Conservation (phyloP, 2,113 vertebrate genomes). For the Corythaixoides concolor region DNA sequence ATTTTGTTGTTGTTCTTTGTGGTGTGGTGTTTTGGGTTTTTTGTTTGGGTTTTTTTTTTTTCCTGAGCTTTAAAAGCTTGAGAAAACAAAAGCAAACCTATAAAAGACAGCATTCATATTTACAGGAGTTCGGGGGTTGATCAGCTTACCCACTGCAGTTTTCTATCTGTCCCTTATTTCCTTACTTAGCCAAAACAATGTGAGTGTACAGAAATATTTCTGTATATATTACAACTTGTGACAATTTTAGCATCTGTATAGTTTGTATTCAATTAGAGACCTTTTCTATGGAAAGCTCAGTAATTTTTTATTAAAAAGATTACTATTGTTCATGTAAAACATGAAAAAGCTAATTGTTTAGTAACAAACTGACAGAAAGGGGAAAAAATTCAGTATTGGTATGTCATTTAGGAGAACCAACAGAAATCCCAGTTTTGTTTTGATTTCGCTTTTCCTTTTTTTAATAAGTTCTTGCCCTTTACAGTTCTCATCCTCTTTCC, state of each 20-base stretch:
- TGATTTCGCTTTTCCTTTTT: background rate
- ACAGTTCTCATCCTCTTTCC: slow-evolving; percentile 38
- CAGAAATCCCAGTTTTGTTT: slow-evolving; percentile 15
- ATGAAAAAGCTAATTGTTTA: slow-evolving; percentile 72
- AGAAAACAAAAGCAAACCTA: slow-evolving; percentile 38
- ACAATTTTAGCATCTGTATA: slow-evolving; percentile 76
- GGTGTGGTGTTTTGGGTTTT: background rate
- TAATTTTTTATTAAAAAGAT: slow-evolving; percentile 83
- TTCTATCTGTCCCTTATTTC: slow-evolving; percentile 62
- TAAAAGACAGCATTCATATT: slow-evolving; percentile 10
- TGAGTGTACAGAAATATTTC: slow-evolving; percentile 76
- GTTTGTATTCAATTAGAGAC: slow-evolving; percentile 76
- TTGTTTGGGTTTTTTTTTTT: background rate
- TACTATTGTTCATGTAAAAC: slow-evolving; percentile 81
- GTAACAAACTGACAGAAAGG: slow-evolving; percentile 64
- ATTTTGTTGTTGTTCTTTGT: too few relatives aligned
- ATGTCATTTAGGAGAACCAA: slow-evolving; percentile 49
- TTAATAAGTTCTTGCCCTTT: slow-evolving; percentile 6
- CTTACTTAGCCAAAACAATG: slow-evolving; percentile 76
- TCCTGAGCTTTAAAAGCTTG: slow-evolving; percentile 52
- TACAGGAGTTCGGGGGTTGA: background rate
- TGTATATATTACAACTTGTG: slow-evolving; percentile 70
- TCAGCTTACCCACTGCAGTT: slow-evolving; percentile 23
- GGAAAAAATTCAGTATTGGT: slow-evolving; percentile 18
- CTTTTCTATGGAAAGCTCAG: slow-evolving; percentile 83